phyloP scores from a whole-genome alignment of 2,797 vertebrate genomes.

The Anisognathus igniventris region DNA sequence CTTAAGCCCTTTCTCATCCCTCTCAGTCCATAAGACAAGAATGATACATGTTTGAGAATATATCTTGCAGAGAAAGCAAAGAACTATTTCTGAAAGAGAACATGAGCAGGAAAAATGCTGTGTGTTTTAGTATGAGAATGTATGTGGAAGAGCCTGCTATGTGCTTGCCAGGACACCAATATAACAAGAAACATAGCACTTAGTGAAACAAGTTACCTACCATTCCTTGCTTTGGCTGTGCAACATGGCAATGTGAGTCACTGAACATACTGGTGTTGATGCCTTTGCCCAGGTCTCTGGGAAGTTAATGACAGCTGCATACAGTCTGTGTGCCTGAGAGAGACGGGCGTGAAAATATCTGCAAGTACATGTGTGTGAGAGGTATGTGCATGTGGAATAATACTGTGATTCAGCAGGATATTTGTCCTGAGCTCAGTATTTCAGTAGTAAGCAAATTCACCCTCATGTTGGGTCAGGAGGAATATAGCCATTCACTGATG shows the following conservation, averaged over 20 bases:
- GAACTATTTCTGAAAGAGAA: neutral
- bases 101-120: neutral
- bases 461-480: neutral
- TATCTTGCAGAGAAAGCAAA: neutral
- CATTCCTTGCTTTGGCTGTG: neutral
- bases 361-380: neutral
- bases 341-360: neutral
- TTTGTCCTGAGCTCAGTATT: neutral
- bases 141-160: neutral
- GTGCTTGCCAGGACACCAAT: neutral
- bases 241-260: neutral
- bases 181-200: neutral
- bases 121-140: neutral
- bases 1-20: neutral
- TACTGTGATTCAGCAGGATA: neutral
- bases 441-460: neutral
- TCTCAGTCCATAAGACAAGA: neutral
- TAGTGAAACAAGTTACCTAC: neutral
- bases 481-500: neutral
- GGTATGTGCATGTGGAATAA: neutral
- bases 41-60: neutral
- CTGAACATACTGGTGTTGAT: rapidly evolving
- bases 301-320: neutral
- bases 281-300: neutral
- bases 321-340: neutral